phyloP scores from a whole-genome alignment of 2,113 vertebrate species.

The Petroica traversi region DNA sequence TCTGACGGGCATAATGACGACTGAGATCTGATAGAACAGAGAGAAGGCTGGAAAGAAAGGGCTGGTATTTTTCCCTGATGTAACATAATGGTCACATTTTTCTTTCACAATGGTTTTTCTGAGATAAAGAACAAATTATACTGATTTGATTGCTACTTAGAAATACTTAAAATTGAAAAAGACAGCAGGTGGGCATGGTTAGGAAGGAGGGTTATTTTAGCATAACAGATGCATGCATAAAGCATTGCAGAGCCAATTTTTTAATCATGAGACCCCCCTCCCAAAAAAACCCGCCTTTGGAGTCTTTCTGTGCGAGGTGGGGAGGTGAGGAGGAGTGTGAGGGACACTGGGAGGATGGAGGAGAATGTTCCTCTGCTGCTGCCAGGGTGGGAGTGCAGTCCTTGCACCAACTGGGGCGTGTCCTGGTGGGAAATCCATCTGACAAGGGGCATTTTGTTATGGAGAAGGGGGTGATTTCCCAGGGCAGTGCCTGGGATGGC shows the following conservation, averaged over 20 bases:
- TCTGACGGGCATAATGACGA: conserved; percentile 78
- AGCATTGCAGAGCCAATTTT: conserved; percentile 67
- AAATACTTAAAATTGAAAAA: conserved; percentile 88
- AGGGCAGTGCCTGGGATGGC: neutral
- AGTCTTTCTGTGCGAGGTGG: neutral
- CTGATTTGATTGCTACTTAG: conserved; percentile 88
- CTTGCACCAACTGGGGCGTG: fast-evolving
- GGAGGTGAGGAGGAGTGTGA: neutral
- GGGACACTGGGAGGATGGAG: fast-evolving
- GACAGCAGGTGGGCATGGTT: conserved; percentile 83
- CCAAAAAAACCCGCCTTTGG: neutral
- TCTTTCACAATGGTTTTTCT: conserved; percentile 84
- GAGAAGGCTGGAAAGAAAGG: conserved; percentile 79
- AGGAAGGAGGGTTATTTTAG: conserved; percentile 83
- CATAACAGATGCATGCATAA: conserved; percentile 84
- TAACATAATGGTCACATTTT: conserved; percentile 87
- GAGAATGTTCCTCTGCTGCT: neutral
- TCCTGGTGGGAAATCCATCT: neutral
- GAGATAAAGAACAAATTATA: conserved; percentile 87
- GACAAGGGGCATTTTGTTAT: fast-evolving
- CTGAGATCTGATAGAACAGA: conserved; percentile 79
- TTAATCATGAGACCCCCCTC: conserved; percentile 64
- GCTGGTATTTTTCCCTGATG: conserved; percentile 84
- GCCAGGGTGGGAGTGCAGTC: fast-evolving
- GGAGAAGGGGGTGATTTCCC: neutral